These are phyloP conservation scores for Leucoma salicis DNA, from an alignment of 2,888 invertebrate genomes.

Conservation along the genomic window DNA sequence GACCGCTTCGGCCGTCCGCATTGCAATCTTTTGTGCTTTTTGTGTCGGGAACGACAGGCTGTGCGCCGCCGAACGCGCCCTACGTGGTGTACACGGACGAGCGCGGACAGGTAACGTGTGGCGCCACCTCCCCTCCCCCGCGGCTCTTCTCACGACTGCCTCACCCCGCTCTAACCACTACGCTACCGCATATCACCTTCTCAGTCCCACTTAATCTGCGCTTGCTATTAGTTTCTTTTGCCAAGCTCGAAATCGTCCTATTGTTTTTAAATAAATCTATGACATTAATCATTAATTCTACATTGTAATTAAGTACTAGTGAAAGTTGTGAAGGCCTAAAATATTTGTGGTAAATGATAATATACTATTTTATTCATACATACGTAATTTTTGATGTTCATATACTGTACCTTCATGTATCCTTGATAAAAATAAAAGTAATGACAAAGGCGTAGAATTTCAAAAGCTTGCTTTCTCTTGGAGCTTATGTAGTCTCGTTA, in stretches of 20 bases:
- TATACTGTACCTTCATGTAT: conserved; percentile 9
- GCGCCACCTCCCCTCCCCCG: conserved; percentile 42
- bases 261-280: conserved; percentile 13
- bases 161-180: conserved; percentile 55
- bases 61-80: conserved; percentile 94
- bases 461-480: conserved; percentile 64
- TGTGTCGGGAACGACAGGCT: conserved; percentile 76
- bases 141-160: conserved; percentile 34
- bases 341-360: conserved; percentile 27
- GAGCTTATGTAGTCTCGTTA: conserved; percentile 64
- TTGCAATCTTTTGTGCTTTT: conserved; percentile 78
- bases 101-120: conserved; percentile 94
- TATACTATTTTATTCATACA: conserved; percentile 27
- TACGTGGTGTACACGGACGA: conserved; percentile 98
- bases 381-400: conserved; percentile 29
- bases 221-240: conserved; percentile 49
- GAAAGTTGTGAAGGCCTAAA: conserved; percentile 34
- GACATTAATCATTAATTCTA: conserved; percentile 14
- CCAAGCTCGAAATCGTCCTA: conserved; percentile 38
- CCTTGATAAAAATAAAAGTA: conserved; percentile 33
- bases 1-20: conserved; percentile 79
- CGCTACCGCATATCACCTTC: conserved; percentile 57
- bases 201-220: conserved; percentile 35
- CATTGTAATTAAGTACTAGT: conserved; percentile 20
- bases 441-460: conserved; percentile 30